Base-by-base conservation (phyloP, 2,113 vertebrate genomes). In the Onychostruthus taczanowskii region DNA sequence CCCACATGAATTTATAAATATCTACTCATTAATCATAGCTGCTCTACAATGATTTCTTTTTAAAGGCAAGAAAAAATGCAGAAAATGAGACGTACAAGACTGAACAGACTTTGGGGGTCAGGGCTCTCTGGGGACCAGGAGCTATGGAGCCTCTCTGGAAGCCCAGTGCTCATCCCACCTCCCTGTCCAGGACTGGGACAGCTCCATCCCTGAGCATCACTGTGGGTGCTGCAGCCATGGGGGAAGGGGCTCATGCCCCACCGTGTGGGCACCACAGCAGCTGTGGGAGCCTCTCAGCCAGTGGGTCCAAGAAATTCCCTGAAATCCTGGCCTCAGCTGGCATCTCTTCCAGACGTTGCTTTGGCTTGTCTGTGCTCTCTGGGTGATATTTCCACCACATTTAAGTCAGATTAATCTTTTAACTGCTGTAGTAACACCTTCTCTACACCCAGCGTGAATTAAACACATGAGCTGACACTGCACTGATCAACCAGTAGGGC, bases 1-100 rank as follows among this genome's bases (percentile, higher is more conserved):
- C 72, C 72, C 74, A 78, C n/a, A 88, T 58, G 52, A 83, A 94
- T 83, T 77, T 94, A 95, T 95, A 95, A 91, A 88, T 88, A 94
- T 30, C 79, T 72, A 70, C 19, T 70, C 62, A 75, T 93, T 91
- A 96, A 94, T 90, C 95, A 94, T 37, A 90, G 59, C 53, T 13
- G 4, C 12, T 96, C 31, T 69, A 87, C 46, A 59, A 73, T 0
- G 0, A 63, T 16, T 37, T 64, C 1, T 75, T 82, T 63, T 61
- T 41, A 63, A 50, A 61, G 47, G 9, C 26, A 77, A 83, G 49
- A 24, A 81, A 74, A 55, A n/a, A 8, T 58, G 28, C 28, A 39
- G 39, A 58, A 86, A 77, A 44, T 46, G 24, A 78, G 30, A 47
- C 0, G 0, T 30, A 28, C 11, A 55, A 87, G 31, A 23, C 16